A percentile compares a stretch with the other conserved stretches of the same genome.
Evolutionary conservation across 2,113 vertebrate genomes (phyloP).

Genomic region (Hemiprocne comata): DNA sequence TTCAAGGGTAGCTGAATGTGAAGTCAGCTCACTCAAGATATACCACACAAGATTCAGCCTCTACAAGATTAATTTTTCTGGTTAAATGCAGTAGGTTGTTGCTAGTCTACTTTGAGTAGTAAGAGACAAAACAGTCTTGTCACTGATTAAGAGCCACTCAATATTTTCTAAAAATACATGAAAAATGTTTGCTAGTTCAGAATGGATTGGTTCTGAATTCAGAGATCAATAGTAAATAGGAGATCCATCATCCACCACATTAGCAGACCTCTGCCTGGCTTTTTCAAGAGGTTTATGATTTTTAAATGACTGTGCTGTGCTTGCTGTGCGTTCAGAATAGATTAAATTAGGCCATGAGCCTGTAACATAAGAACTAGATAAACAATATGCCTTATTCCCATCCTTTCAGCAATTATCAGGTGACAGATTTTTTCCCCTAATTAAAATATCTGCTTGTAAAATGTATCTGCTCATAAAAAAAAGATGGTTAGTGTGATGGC

Average conservation of each 20-base stretch:
- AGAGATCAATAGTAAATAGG: constrained; percentile 28
- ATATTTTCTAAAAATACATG: constrained; percentile 60
- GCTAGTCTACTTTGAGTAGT: background rate
- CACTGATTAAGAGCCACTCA: constrained; percentile 39
- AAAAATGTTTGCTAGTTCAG: background rate
- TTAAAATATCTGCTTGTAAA: background rate
- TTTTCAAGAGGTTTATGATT: constrained; percentile 40
- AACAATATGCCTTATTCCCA: background rate
- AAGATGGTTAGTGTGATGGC: background rate
- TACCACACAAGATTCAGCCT: background rate
- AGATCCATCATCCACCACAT: constrained; percentile 31
- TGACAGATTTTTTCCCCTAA: background rate
- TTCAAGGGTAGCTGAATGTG: background rate
- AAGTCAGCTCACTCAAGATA: background rate
- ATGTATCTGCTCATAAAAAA: background rate
- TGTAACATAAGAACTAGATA: background rate
- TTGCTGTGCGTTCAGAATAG: background rate
- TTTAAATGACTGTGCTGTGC: background rate
- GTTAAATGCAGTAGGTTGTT: background rate
- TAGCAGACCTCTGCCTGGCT: background rate
- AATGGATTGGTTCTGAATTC: constrained; percentile 16
- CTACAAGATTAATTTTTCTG: background rate
- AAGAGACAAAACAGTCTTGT: background rate
- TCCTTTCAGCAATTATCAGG: background rate
- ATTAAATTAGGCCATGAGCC: background rate